Conservation (phyloP, 2,797 vertebrate species). For the Lophius americanus region DNA sequence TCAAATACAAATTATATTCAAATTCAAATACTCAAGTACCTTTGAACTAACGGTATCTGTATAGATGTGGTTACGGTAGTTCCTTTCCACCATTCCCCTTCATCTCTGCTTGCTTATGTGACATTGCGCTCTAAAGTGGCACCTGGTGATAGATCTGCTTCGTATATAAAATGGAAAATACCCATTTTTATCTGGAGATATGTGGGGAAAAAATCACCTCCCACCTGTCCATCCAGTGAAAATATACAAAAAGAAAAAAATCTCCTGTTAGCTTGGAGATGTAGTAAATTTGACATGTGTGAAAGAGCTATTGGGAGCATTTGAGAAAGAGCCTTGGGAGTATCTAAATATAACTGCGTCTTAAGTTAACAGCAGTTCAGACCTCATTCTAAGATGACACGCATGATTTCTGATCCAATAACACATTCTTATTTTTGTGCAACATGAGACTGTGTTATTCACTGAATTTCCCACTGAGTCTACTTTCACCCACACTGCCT, state of each 20-base stretch:
- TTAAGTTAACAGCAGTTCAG: conserved; percentile 27
- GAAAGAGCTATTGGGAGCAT: conserved; percentile 1
- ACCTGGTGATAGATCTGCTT: background rate
- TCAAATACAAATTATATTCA: background rate
- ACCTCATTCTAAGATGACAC: conserved; percentile 14
- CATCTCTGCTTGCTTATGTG: background rate
- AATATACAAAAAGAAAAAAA: conserved; percentile 11
- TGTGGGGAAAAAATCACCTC: background rate
- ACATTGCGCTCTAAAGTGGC: no score
- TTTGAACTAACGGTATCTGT: background rate
- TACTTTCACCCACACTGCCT: conserved; percentile 33
- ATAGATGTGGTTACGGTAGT: background rate
- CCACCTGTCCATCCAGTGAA: background rate
- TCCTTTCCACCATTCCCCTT: background rate
- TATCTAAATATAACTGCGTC: conserved; percentile 6
- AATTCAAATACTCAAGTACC: background rate
- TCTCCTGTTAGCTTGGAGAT: conserved; percentile 1
- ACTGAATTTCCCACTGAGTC: conserved; percentile 48
- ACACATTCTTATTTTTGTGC: conserved; percentile 33
- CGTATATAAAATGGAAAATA: conserved; percentile 3
- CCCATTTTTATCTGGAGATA: conserved; percentile 2
- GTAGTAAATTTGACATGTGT: conserved; percentile 2
- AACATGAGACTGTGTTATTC: conserved; percentile 42
- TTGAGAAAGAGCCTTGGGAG: conserved; percentile 1
- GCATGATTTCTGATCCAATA: conserved; percentile 32